A percentile compares a stretch with the other conserved stretches of the same genome.
Conservation (phyloP, 2,888 invertebrate genomes). For the Beris morrisii region DNA sequence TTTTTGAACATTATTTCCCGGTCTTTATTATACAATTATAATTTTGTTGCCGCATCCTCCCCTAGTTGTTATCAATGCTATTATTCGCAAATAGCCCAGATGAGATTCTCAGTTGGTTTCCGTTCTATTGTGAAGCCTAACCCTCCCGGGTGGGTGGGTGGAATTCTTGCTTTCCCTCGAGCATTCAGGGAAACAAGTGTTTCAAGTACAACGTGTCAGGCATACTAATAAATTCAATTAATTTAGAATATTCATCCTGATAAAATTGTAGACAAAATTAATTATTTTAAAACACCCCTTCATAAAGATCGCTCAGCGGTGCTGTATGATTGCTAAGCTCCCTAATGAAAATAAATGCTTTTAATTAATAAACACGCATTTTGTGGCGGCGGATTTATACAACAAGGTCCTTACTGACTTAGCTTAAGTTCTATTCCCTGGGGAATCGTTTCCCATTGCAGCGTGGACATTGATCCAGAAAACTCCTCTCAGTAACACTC, state of each 20-base stretch:
- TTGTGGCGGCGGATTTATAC: constrained; percentile 46
- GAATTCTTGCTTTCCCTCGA: constrained; percentile 32
- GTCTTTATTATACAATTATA: constrained; percentile 31
- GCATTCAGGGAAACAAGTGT: constrained; percentile 40
- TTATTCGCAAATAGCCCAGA: constrained; percentile 16
- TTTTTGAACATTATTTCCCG: constrained; percentile 21
- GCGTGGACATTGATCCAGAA: too few species aligned
- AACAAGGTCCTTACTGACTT: too few species aligned
- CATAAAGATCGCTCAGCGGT: constrained; percentile 32
- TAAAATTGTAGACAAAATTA: constrained; percentile 39
- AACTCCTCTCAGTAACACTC: too few species aligned
- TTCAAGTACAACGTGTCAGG: constrained; percentile 42
- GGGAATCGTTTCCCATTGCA: too few species aligned
- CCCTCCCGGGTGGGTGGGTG: background rate
- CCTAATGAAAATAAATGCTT: constrained; percentile 57
- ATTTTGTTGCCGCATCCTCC: constrained; percentile 26
- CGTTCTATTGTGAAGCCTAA: constrained; percentile 9
- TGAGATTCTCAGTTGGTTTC: constrained; percentile 22
- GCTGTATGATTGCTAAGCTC: constrained; percentile 45
- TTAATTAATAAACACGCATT: constrained; percentile 58
- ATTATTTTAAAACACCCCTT: constrained; percentile 39
- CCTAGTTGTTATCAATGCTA: constrained; percentile 12
- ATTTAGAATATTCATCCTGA: constrained; percentile 39
- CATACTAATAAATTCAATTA: constrained; percentile 44
- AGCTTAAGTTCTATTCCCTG: too few species aligned